Percentiles rank a stretch among this genome's conserved stretches.
phyloP scores from a whole-genome alignment of 2,888 invertebrate species.

The Desoria tigrina region DNA sequence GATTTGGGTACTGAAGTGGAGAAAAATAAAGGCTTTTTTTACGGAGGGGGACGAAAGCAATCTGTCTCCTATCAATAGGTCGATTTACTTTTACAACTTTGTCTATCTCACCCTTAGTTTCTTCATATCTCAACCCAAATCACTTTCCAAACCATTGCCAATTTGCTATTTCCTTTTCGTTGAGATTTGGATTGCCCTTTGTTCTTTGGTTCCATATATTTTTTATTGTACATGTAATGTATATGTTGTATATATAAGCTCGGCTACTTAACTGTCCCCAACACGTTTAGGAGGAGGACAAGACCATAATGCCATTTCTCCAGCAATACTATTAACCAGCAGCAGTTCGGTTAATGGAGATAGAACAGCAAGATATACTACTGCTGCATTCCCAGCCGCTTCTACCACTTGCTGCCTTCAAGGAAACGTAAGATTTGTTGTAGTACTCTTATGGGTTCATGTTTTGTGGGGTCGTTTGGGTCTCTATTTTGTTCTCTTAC shows the following conservation, averaged over 20 bases:
- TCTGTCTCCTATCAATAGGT: constrained; percentile 43
- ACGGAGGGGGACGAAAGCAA: constrained; percentile 26
- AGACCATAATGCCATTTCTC: constrained; percentile 41
- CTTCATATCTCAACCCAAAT: constrained; percentile 25
- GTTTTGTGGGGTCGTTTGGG: no score
- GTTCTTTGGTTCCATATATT: constrained; percentile 1
- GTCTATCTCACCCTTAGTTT: constrained; percentile 18
- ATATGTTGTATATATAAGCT: not conserved
- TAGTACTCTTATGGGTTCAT: constrained; percentile 1
- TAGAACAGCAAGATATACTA: constrained; percentile 38
- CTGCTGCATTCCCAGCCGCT: constrained; percentile 34
- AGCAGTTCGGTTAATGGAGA: constrained; percentile 42
- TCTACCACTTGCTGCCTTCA: constrained; percentile 51
- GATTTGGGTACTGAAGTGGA: no score
- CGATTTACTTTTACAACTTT: constrained; percentile 40
- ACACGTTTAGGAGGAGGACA: constrained; percentile 32
- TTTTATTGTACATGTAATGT: not conserved
- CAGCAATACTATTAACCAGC: constrained; percentile 41
- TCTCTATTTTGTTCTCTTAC: no score
- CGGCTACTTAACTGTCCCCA: constrained; percentile 7
- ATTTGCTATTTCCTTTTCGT: constrained; percentile 18
- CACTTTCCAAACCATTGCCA: constrained; percentile 37
- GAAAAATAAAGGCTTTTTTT: no score
- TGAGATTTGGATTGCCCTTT: constrained; percentile 23
- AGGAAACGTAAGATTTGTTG: constrained; percentile 42